Conservation (phyloP, 2,113 vertebrate species). For the Entelurus aequoreus region DNA sequence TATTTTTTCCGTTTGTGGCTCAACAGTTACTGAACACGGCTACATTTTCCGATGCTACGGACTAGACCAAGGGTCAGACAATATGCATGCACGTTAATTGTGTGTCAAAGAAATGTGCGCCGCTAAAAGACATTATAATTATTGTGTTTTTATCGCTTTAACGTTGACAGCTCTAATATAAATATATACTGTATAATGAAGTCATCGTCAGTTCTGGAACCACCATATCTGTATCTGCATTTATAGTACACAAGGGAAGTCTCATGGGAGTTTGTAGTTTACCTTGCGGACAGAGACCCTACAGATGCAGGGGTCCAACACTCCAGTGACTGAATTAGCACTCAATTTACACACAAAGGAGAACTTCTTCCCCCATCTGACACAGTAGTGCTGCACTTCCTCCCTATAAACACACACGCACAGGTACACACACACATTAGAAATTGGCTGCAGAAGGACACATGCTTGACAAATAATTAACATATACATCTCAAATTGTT, state of each 20-base stretch:
- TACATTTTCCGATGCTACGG: too few species aligned
- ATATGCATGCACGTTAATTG: too few species aligned
- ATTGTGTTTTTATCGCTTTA: too few species aligned
- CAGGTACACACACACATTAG: constrained; percentile 5
- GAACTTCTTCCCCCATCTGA: constrained; percentile 56
- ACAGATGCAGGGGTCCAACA: constrained; percentile 56
- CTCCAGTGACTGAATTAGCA: constrained; percentile 34
- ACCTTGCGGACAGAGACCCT: constrained; percentile 61
- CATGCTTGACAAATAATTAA: background rate
- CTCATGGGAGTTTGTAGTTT: constrained; percentile 17
- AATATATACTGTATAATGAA: background rate
- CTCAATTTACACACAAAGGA: constrained; percentile 58
- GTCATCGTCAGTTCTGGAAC: background rate
- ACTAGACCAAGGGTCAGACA: too few species aligned
- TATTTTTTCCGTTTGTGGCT: too few species aligned
- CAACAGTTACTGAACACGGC: too few species aligned
- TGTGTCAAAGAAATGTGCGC: too few species aligned
- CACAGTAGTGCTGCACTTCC: constrained; percentile 60
- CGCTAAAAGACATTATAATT: too few species aligned
- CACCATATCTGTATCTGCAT: background rate
- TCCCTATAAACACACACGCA: constrained; percentile 32
- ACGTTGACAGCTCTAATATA: too few species aligned
- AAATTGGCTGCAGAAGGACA: too few species aligned
- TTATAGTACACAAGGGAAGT: background rate
- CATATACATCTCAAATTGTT: background rate